Evolutionary conservation across 2,888 invertebrate species (phyloP).

Genomic region (Amblyjoppa proteus): DNA sequence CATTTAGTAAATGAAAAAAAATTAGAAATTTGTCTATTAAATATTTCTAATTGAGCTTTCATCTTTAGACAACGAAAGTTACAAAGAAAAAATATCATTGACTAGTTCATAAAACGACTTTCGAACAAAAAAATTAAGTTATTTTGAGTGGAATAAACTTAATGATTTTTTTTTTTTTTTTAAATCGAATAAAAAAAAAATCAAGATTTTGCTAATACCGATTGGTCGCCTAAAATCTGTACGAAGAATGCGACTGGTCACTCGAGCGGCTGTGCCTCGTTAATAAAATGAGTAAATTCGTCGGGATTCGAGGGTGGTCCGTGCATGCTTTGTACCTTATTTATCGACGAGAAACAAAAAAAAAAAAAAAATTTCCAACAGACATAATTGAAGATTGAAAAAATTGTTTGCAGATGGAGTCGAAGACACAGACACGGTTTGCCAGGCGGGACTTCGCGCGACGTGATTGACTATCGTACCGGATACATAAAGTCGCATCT

Average conservation of each 20-base stretch:
- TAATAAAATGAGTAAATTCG: slow-evolving; percentile 6
- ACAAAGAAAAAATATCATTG: too few species aligned
- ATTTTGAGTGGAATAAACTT: too few species aligned
- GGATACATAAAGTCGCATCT: slow-evolving; percentile 97
- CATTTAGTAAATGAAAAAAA: background rate
- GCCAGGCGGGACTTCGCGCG: slow-evolving; percentile 87
- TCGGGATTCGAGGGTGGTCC: background rate
- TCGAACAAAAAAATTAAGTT: too few species aligned
- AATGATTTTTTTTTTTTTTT: background rate
- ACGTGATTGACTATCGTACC: slow-evolving; percentile 92
- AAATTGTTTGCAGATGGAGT: slow-evolving; percentile 90
- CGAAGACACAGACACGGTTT: slow-evolving; percentile 89
- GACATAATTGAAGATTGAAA: slow-evolving; percentile 8
- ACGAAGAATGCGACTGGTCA: background rate
- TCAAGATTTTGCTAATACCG: background rate
- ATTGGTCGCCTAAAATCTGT: slow-evolving; percentile 5
- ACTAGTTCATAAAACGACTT: too few species aligned
- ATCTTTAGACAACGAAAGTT: too few species aligned
- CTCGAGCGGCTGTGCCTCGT: slow-evolving; percentile 5
- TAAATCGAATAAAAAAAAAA: background rate
- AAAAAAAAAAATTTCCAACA: background rate
- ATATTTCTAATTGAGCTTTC: too few species aligned
- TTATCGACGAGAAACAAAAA: background rate
- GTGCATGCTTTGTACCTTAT: slow-evolving; percentile 24
- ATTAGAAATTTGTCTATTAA: background rate